phyloP scores from a whole-genome alignment of 2,797 vertebrate genomes.

The Myotis findleyi region DNA sequence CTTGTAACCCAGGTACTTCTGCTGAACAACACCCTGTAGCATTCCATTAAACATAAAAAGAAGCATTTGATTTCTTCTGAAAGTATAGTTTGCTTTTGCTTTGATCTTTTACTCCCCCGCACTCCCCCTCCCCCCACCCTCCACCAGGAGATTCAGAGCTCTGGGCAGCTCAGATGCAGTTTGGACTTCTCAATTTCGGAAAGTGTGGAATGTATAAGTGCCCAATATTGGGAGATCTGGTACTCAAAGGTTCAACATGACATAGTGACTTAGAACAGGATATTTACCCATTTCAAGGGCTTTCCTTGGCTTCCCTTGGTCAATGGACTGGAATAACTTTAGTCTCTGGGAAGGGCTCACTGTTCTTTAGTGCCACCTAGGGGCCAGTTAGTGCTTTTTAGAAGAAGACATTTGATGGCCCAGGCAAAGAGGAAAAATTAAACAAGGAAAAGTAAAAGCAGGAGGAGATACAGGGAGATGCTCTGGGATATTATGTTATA shows the following conservation, averaged over 20 bases:
- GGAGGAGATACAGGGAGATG: background rate
- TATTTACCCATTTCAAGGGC: background rate
- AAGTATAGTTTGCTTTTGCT: conserved; percentile 8
- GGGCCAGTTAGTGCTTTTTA: conserved; percentile 62
- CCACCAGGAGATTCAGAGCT: background rate
- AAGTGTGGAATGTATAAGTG: background rate
- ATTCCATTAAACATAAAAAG: background rate
- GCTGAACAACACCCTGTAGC: background rate
- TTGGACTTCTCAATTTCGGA: background rate
- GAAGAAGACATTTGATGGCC: conserved; percentile 12
- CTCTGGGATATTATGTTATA: background rate
- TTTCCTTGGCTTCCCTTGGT: background rate
- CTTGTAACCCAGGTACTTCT: background rate
- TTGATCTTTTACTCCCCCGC: background rate
- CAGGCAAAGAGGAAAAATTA: background rate
- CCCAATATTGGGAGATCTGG: background rate
- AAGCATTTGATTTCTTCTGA: background rate
- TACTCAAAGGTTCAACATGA: background rate
- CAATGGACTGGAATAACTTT: background rate
- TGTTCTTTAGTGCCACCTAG: conserved; percentile 82
- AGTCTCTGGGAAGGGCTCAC: background rate
- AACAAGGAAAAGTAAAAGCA: background rate
- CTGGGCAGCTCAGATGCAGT: background rate
- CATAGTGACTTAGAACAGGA: background rate
- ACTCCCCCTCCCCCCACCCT: no score